These are phyloP conservation scores for Brachionus asplanchnoidis DNA, from an alignment of 1,140 invertebrate genomes.

Conservation along the genomic window DNA sequence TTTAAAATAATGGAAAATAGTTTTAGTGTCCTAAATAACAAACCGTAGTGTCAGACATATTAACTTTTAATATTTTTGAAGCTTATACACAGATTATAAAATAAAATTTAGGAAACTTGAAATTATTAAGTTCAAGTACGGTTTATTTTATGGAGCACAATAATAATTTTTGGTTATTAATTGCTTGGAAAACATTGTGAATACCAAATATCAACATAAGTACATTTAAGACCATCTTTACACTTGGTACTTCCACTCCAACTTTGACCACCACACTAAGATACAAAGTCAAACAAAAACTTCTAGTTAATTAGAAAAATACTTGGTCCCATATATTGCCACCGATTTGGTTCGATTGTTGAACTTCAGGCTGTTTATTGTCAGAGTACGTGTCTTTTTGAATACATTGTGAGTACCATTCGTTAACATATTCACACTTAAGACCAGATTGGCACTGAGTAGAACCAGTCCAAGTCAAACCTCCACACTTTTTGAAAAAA, in stretches of 20 bases:
- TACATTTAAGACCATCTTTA: neutral
- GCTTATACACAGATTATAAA: too few species aligned
- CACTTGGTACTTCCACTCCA: neutral
- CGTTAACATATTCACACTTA: neutral
- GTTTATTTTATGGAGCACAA: too few species aligned
- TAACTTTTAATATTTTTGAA: too few species aligned
- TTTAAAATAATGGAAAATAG: too few species aligned
- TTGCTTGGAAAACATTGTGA: neutral
- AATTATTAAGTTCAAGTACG: too few species aligned
- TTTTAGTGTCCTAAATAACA: too few species aligned
- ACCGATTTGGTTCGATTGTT: neutral
- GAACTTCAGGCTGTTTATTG: neutral
- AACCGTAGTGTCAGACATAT: too few species aligned
- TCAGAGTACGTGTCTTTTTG: neutral
- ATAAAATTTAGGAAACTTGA: too few species aligned
- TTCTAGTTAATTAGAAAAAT: neutral
- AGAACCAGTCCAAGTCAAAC: neutral
- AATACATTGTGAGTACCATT: neutral
- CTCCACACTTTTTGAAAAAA: neutral
- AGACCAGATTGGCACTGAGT: neutral
- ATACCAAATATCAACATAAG: neutral
- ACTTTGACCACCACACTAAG: constrained; percentile 13
- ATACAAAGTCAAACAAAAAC: too few species aligned
- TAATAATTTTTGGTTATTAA: too few species aligned
- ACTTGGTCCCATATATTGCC: neutral